phyloP scores from a whole-genome alignment of 2,888 invertebrate genomes.

The Melanargia galathea region DNA sequence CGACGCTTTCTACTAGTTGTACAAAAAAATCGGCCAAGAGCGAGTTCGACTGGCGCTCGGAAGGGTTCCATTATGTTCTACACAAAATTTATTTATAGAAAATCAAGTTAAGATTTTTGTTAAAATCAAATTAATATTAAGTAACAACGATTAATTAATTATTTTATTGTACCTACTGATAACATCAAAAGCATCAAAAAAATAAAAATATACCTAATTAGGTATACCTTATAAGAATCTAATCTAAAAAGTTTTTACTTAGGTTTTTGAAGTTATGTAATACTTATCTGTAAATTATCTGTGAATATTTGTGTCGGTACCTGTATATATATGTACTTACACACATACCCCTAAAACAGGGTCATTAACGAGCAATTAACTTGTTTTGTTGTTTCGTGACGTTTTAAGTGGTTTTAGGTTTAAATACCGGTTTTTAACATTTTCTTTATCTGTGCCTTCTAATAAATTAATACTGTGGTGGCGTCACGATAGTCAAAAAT shows the following conservation, averaged over 20 bases:
- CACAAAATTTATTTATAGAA: not conserved
- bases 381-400: constrained; percentile 29
- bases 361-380: constrained; percentile 38
- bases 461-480: constrained; percentile 5
- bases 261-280: too few relatives aligned
- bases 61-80: not conserved
- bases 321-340: too few relatives aligned
- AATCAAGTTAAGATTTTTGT: not conserved
- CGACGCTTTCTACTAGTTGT: constrained; percentile 39
- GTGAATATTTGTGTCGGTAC: too few relatives aligned
- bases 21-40: constrained; percentile 21
- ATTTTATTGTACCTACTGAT: too few relatives aligned
- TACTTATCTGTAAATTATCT: too few relatives aligned
- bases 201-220: too few relatives aligned
- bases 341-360: constrained; percentile 16
- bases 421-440: constrained; percentile 30
- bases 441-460: constrained; percentile 19
- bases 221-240: too few relatives aligned
- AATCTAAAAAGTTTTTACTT: too few relatives aligned
- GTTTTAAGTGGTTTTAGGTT: constrained; percentile 25
- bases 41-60: not conserved
- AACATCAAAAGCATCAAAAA: too few relatives aligned
- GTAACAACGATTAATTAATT: too few relatives aligned
- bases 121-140: too few relatives aligned
- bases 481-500: not conserved